Evolutionary conservation across 2,113 vertebrate species (phyloP).

Genomic region (Bujurquina vittata): DNA sequence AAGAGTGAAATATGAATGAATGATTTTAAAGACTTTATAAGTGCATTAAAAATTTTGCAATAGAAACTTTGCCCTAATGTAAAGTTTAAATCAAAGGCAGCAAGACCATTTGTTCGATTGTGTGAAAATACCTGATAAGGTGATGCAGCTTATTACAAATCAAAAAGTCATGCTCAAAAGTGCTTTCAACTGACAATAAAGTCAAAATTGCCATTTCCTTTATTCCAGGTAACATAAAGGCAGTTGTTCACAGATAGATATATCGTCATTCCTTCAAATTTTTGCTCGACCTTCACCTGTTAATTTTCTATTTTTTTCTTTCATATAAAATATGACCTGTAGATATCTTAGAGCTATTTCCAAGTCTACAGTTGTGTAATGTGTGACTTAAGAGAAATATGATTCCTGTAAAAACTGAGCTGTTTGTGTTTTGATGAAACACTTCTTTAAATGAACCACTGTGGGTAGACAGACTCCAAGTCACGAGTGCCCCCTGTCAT

Average conservation of each 20-base stretch:
- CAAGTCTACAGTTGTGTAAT: not conserved
- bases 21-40: not conserved
- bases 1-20: not conserved
- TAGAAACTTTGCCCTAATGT: not conserved
- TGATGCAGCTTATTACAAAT: too few relatives aligned
- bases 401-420: not conserved
- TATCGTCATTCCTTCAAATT: not conserved
- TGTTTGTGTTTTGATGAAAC: not conserved
- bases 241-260: not conserved
- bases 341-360: not conserved
- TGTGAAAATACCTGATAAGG: too few relatives aligned
- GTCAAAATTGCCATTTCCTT: not conserved
- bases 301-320: not conserved
- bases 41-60: not conserved
- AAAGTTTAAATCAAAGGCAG: not conserved
- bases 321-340: not conserved
- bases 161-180: too few relatives aligned
- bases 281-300: not conserved
- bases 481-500: not conserved
- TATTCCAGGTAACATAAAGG: not conserved
- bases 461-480: not conserved
- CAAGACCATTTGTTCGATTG: not conserved
- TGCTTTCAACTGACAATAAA: not conserved
- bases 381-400: not conserved
- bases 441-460: not conserved